These are phyloP conservation scores for Cryptocheilus praepositus DNA, from an alignment of 2,888 invertebrate genomes.

Conservation along the genomic window DNA sequence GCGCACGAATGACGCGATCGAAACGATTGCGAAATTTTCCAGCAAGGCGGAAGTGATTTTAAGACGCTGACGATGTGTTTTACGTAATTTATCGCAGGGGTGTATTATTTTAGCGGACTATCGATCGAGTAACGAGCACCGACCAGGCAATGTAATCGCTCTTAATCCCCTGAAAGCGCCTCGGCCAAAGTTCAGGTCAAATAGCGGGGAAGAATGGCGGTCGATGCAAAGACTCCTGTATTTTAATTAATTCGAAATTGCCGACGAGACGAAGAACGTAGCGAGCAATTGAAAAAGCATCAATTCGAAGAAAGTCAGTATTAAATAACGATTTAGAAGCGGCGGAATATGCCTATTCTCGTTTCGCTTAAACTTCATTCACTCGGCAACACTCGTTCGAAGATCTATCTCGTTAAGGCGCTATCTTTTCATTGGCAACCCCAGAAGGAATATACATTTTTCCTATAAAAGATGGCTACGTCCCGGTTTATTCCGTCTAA, in stretches of 20 bases:
- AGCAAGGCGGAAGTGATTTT: no score
- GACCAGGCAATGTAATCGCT: conserved; percentile 57
- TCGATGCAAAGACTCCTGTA: conserved; percentile 46
- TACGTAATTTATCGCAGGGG: background rate
- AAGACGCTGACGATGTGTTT: conserved; percentile 12
- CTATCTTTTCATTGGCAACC: no score
- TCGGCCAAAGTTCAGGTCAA: conserved; percentile 55
- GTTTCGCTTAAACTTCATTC: no score
- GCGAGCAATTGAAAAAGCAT: no score
- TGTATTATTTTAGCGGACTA: conserved; percentile 25
- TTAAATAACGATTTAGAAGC: no score
- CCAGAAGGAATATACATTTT: no score
- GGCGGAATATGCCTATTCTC: no score
- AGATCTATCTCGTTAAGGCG: no score
- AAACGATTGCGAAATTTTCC: background rate
- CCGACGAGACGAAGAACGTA: conserved; percentile 34
- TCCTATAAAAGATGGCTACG: no score
- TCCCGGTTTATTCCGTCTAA: no score
- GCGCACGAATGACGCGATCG: background rate
- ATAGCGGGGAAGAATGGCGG: conserved; percentile 38
- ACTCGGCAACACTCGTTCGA: no score
- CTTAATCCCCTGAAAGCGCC: conserved; percentile 54
- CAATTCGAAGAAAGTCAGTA: no score
- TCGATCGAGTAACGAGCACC: conserved; percentile 42
- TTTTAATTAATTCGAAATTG: conserved; percentile 61